Evolutionary conservation across 2,888 invertebrate genomes (phyloP).

Genomic region (Laothoe populi): DNA sequence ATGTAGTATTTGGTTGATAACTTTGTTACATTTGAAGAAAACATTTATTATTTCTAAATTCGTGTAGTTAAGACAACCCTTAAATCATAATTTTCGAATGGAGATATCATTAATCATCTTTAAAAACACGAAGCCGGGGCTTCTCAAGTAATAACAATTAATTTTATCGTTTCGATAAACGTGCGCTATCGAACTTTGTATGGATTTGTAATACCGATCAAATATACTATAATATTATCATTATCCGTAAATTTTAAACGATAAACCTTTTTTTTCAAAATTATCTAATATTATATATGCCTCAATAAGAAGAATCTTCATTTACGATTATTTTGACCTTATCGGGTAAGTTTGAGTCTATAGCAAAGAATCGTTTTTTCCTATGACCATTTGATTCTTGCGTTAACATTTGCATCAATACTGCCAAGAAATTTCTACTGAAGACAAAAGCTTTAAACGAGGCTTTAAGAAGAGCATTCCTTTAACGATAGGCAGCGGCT

Average conservation of each 20-base stretch:
- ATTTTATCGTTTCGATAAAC: conserved; percentile 20
- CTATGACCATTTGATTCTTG: no score
- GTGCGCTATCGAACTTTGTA: conserved; percentile 15
- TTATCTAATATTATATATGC: no score
- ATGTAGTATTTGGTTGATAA: background rate
- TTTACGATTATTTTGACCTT: no score
- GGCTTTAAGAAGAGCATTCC: no score
- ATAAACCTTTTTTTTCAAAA: no score
- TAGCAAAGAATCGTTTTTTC: no score
- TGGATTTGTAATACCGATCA: conserved; percentile 11
- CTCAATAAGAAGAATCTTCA: no score
- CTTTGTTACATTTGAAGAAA: background rate
- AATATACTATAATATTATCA: background rate
- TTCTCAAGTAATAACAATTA: conserved; percentile 22
- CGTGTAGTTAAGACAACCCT: conserved; percentile 14
- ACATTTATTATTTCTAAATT: background rate
- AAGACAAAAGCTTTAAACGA: no score
- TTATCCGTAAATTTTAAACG: conserved; percentile 10
- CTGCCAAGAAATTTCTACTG: no score
- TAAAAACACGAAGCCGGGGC: conserved; percentile 8
- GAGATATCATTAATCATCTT: conserved; percentile 15
- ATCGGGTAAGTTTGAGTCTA: no score
- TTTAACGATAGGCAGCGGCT: no score
- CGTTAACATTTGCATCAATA: no score
- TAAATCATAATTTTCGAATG: conserved; percentile 5